Evolutionary conservation across 2,888 invertebrate genomes (phyloP).

Genomic region (Thera obeliscata): DNA sequence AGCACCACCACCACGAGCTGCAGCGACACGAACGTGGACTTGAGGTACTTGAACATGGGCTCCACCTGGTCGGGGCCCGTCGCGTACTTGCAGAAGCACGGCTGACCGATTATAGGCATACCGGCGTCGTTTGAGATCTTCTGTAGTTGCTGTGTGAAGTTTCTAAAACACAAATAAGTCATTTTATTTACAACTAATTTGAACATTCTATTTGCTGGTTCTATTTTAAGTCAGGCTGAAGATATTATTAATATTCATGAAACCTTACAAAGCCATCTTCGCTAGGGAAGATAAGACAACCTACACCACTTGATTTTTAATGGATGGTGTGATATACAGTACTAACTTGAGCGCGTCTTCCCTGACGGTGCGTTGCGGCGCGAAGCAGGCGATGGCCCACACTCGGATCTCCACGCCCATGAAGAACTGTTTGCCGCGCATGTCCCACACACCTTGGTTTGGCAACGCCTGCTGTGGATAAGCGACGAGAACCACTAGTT

Average conservation of each 20-base stretch:
- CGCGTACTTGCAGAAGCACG: slow-evolving; percentile 99
- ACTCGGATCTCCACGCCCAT: slow-evolving; percentile 99
- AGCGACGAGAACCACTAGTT: slow-evolving; percentile 25
- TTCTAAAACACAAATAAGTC: slow-evolving; percentile 75
- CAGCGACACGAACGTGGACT: slow-evolving; percentile 97
- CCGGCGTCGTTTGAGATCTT: slow-evolving; percentile 99
- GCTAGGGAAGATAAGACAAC: too few relatives aligned
- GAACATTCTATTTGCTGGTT: too few relatives aligned
- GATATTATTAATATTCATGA: too few relatives aligned
- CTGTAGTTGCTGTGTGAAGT: slow-evolving; percentile 98
- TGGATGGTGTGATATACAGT: too few relatives aligned
- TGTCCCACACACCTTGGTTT: slow-evolving; percentile 99
- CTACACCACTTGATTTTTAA: too few relatives aligned
- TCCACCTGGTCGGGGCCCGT: slow-evolving; percentile 99
- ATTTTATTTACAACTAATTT: neutral
- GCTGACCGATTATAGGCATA: slow-evolving; percentile 99
- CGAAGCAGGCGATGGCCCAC: slow-evolving; percentile 99
- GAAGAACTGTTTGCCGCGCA: slow-evolving; percentile 99
- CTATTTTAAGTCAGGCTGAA: too few relatives aligned
- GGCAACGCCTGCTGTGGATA: slow-evolving; percentile 94
- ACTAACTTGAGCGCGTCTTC: slow-evolving; percentile 95
- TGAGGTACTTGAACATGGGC: slow-evolving; percentile 99
- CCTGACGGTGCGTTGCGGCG: slow-evolving; percentile 98
- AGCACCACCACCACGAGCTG: slow-evolving; percentile 98
- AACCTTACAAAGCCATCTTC: too few relatives aligned